A percentile compares a stretch with the other conserved stretches of the same genome.
Evolutionary conservation across 2,888 invertebrate genomes (phyloP).

Genomic region (Zootermopsis nevadensis): DNA sequence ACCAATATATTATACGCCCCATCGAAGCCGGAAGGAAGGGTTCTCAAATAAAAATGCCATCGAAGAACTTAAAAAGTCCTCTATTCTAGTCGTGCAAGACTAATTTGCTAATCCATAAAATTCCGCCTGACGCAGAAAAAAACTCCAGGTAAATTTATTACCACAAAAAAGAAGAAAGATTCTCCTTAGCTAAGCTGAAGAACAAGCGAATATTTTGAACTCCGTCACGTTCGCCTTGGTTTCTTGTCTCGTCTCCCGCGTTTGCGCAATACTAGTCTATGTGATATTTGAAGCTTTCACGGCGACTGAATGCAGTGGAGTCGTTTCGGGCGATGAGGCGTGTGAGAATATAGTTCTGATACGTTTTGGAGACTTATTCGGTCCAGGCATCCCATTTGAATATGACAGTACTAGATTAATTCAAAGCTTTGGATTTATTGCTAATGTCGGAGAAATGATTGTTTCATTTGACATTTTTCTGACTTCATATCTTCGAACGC

Average conservation of each 20-base stretch:
- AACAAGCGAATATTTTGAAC: not conserved
- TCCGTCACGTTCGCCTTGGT: not conserved
- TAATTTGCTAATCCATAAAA: constrained; percentile 36
- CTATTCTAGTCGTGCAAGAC: constrained; percentile 17
- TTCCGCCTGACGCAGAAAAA: constrained; percentile 32
- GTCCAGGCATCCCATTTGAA: too few relatives aligned
- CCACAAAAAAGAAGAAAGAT: constrained; percentile 2
- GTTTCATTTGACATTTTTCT: too few relatives aligned
- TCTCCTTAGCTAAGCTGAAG: constrained; percentile 34
- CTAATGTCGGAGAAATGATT: too few relatives aligned
- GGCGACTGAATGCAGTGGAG: too few relatives aligned
- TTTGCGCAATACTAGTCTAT: too few relatives aligned
- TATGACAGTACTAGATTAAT: too few relatives aligned
- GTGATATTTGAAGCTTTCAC: too few relatives aligned
- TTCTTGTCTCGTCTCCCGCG: not conserved
- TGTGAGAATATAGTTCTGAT: too few relatives aligned
- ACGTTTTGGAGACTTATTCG: too few relatives aligned
- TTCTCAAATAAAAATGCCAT: constrained; percentile 33
- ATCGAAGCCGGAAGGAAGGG: constrained; percentile 23
- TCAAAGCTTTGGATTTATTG: too few relatives aligned
- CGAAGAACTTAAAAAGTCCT: constrained; percentile 16
- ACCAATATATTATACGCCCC: constrained; percentile 22
- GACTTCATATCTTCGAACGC: too few relatives aligned
- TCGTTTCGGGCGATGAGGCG: too few relatives aligned
- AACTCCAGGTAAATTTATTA: constrained; percentile 23